A percentile compares a stretch with the other conserved stretches of the same genome.
These are phyloP conservation scores for Lycia hirtaria DNA, from an alignment of 2,888 invertebrate species.

Conservation along the genomic window DNA sequence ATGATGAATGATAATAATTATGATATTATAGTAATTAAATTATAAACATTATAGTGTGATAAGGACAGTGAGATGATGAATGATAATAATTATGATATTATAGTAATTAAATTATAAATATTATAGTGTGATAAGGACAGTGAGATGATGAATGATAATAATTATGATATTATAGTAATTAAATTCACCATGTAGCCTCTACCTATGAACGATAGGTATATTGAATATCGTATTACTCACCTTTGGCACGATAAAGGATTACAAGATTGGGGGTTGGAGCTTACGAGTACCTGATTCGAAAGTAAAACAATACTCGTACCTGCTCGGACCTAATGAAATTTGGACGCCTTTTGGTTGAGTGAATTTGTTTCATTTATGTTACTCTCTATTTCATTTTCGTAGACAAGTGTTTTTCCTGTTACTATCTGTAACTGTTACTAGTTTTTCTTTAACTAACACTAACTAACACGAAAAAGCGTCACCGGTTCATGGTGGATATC, in stretches of 20 bases:
- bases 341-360: slow-evolving; percentile 36
- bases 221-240: slow-evolving; percentile 37
- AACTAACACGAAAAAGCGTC: too few relatives aligned
- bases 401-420: background rate
- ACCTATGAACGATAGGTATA: slow-evolving; percentile 11
- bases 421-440: background rate
- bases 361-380: slow-evolving; percentile 30
- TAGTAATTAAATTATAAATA: too few relatives aligned
- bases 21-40: too few relatives aligned
- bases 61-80: too few relatives aligned
- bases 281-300: slow-evolving; percentile 40
- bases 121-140: too few relatives aligned
- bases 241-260: slow-evolving; percentile 39
- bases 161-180: background rate
- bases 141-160: too few relatives aligned
- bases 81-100: too few relatives aligned
- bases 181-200: background rate
- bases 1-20: too few relatives aligned
- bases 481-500: too few relatives aligned
- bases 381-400: slow-evolving; percentile 12
- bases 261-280: slow-evolving; percentile 32
- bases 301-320: slow-evolving; percentile 39
- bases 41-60: too few relatives aligned
- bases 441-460: background rate
- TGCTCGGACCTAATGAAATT: slow-evolving; percentile 31